Base-by-base conservation (phyloP, 2,888 invertebrate species). In the Oscheius onirici region DNA sequence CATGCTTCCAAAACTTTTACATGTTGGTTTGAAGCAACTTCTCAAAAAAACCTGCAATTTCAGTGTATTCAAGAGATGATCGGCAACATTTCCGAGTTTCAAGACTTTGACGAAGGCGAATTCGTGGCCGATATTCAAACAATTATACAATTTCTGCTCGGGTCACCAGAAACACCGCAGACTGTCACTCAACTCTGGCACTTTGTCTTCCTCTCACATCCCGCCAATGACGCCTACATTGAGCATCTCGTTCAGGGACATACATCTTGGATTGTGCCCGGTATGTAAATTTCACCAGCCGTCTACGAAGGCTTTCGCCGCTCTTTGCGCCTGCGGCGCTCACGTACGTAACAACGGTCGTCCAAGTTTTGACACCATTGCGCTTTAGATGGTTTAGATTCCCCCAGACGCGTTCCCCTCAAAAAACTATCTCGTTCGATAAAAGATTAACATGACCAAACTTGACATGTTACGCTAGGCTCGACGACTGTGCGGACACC, bases 151-250 rank as follows among this genome's bases (percentile, higher is more conserved):
- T 40, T 44, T 24, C 54, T 72, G 11, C 58, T 72, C 17, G 72
- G 67, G 5, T 58, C 40, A 22, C 72, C 72, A 0, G 55, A 71
- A 15, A 41, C 55, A 11, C 66, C 66, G 1, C 46, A 26, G 3
- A 43, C 67, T 22, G 65, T 72, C 1, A 17, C 63, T 28, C 55
- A 69, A n/a, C 40, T 82, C 17, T 84, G 83, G 83, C 61, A 86
- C 40, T 84, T 83, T 69, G 71, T 86, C n/a, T 76, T 83, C 52
- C 76, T 85, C 26, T 79, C 80, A 10, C 85, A 85, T 72, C 83
- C 85, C 2, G 81, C 85, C 13, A 69, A 75, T 22, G 78, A 79
- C 65, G 79, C 83, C 15, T 84, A 78, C 69, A 70, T 85, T 46
- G 82, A 81, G 46, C 79, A 80, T 52, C 61, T 71, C 8, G 76